Evolutionary conservation across 1,140 invertebrate species (phyloP).

Genomic region (Lamellibrachia luymesi): DNA sequence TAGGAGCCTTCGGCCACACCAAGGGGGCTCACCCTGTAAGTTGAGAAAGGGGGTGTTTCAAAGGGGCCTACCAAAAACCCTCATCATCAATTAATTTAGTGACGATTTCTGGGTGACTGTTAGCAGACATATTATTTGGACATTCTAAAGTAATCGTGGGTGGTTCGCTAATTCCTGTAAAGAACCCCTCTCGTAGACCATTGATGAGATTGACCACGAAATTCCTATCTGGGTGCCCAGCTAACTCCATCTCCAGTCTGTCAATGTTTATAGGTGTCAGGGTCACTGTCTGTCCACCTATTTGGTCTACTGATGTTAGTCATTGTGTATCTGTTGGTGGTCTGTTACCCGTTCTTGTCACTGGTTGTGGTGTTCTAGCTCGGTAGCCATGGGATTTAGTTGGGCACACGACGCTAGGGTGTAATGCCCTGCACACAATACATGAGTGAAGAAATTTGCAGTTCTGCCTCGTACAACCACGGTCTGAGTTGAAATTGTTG

Average conservation of each 20-base stretch:
- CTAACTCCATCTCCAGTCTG: background rate
- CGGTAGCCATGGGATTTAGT: background rate
- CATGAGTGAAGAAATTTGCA: background rate
- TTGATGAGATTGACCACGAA: background rate
- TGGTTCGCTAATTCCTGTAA: background rate
- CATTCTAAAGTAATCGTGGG: background rate
- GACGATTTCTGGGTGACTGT: background rate
- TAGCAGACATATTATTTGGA: background rate
- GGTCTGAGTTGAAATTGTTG: background rate
- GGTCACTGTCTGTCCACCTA: background rate
- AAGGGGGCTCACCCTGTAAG: background rate
- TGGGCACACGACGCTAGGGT: background rate
- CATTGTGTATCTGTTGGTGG: background rate
- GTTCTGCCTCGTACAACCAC: background rate
- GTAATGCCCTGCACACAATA: background rate
- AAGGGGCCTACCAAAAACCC: background rate
- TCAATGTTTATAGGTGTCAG: constrained; percentile 5
- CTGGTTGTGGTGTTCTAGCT: background rate
- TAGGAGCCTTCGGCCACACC: too few relatives aligned
- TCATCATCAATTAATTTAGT: background rate
- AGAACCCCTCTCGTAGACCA: background rate
- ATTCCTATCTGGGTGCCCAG: background rate
- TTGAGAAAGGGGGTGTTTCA: background rate
- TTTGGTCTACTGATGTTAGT: background rate
- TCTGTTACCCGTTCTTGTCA: background rate